Percentiles rank a stretch among this genome's conserved stretches.
Evolutionary conservation across 1,140 invertebrate genomes (phyloP).

Genomic region (Octopus bimaculoides): DNA sequence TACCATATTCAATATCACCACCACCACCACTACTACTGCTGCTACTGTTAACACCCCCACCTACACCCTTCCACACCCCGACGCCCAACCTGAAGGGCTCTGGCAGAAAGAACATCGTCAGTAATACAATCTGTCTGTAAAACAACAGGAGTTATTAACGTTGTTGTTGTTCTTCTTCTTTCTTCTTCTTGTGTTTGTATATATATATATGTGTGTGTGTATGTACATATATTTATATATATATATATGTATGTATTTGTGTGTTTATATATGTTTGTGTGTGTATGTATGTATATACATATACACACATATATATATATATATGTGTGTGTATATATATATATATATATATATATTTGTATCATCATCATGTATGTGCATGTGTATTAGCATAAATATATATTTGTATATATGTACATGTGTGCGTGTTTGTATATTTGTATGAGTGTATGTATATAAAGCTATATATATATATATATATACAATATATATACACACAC

Average conservation of each 20-base stretch:
- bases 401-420: not conserved
- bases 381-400: not conserved
- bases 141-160: too few species aligned
- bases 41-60: too few species aligned
- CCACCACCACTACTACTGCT: too few species aligned
- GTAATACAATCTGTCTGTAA: too few species aligned
- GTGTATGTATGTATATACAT: conserved; percentile 3
- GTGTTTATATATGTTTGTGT: not conserved
- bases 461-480: not conserved
- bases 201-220: not conserved
- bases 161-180: too few species aligned
- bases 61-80: not conserved
- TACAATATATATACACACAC: not conserved
- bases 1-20: too few species aligned
- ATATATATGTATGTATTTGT: not conserved
- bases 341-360: conserved; percentile 16
- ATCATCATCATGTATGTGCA: conserved; percentile 7
- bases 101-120: too few species aligned
- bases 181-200: too few species aligned
- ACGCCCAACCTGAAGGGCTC: not conserved
- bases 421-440: not conserved
- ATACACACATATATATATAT: conserved; percentile 17
- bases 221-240: not conserved
- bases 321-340: not conserved
- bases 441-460: not conserved